Evolutionary conservation across 2,888 invertebrate species (phyloP).

Genomic region (Ophion costatus): DNA sequence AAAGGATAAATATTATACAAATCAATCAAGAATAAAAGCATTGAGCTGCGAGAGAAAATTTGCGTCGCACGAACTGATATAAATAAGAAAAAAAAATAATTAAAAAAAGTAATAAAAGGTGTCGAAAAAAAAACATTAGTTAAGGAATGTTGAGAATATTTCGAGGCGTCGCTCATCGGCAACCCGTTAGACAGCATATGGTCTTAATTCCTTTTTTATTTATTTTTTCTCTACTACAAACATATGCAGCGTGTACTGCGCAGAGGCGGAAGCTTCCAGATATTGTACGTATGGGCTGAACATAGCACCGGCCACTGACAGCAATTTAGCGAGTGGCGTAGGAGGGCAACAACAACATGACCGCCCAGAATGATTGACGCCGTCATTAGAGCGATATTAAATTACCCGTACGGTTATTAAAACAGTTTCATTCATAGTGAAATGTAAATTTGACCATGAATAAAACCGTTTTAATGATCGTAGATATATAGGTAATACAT

Average conservation of each 20-base stretch:
- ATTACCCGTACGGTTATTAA: conserved; percentile 29
- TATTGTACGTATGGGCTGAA: conserved; percentile 44
- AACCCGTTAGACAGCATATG: conserved; percentile 5
- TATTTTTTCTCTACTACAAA: conserved; percentile 25
- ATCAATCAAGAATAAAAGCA: too few species aligned
- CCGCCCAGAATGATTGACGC: conserved; percentile 66
- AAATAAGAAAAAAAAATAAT: too few species aligned
- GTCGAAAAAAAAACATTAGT: background rate
- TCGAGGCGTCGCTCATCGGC: conserved; percentile 6
- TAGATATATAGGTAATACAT: background rate
- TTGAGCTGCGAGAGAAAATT: too few species aligned
- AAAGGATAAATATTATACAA: too few species aligned
- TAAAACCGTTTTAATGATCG: background rate
- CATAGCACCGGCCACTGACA: conserved; percentile 28
- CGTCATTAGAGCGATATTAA: conserved; percentile 59
- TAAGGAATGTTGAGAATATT: background rate
- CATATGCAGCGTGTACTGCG: conserved; percentile 28
- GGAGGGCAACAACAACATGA: conserved; percentile 37
- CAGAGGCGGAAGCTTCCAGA: conserved; percentile 45
- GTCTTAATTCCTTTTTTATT: background rate
- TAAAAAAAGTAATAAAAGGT: too few species aligned
- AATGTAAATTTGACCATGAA: background rate
- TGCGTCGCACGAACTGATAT: too few species aligned
- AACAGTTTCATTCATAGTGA: conserved; percentile 20
- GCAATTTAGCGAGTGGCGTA: conserved; percentile 45